These are phyloP conservation scores for Beaufortia kweichowensis DNA, from an alignment of 2,113 vertebrate species.

Conservation along the genomic window DNA sequence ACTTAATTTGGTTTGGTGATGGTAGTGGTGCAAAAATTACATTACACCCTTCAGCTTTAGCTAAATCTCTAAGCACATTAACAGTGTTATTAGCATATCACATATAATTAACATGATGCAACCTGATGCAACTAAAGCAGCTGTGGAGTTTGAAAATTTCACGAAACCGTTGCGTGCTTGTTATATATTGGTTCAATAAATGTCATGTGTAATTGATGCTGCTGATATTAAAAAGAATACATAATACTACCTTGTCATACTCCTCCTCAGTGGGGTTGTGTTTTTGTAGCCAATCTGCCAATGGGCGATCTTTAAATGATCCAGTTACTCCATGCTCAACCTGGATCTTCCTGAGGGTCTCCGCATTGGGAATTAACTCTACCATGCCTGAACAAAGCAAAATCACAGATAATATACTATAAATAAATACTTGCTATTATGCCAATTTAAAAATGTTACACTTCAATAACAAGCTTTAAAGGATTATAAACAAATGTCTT, in stretches of 20 bases:
- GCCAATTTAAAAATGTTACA: too few relatives aligned
- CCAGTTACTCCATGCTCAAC: constrained; percentile 95
- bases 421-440: too few relatives aligned
- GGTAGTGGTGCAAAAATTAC: background rate
- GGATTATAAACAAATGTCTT: constrained; percentile 8
- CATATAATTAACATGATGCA: constrained; percentile 14
- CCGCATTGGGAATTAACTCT: constrained; percentile 95
- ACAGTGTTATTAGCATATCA: background rate
- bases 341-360: constrained; percentile 96
- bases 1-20: background rate
- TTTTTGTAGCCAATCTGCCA: constrained; percentile 95
- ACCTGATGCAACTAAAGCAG: constrained; percentile 7
- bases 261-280: constrained; percentile 91
- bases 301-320: constrained; percentile 91
- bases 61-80: background rate
- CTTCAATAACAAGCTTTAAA: background rate
- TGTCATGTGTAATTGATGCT: too few relatives aligned
- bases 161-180: background rate
- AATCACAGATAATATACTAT: background rate
- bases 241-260: constrained; percentile 89
- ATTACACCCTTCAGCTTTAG: too few relatives aligned
- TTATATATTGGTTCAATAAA: background rate
- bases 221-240: background rate
- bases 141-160: background rate
- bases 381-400: constrained; percentile 84